Evolutionary conservation across 2,113 vertebrate genomes (phyloP), one percentile per base, ranked within the genome.

Genomic region (Microcebus griseorufus): DNA sequence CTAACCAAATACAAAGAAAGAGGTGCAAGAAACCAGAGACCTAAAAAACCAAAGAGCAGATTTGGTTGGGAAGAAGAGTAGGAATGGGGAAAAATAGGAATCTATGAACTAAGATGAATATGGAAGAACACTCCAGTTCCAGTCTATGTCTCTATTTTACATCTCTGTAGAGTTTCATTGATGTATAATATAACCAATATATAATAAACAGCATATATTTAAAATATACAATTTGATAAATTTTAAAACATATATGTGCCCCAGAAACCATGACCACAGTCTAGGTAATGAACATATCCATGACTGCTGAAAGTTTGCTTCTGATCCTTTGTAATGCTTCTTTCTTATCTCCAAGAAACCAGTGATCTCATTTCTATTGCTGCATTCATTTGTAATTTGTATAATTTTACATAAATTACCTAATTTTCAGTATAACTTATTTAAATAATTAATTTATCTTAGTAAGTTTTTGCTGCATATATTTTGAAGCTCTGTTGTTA

Each of bases 371-470:
- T 51, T 95, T 79, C 6, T 93, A 25, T 69, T 81, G 42, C n/a
- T 90, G 1, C 45, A 64, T 78, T 69, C 76, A 2, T 88, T 69
- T 58, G 62, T 9, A 83, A 64, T 79, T 76, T 58, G 34, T 60
- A 69, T 16, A 88, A 79, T 79, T 81, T 91, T 88, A 91, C 20
- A 76, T 58, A 79, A 92, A 78, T 48, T 58, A 1, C 84, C 73
- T 39, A 34, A 92, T 73, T 76, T 32, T 83, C 37, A 92, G 37
- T 27, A 20, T 83, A 83, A 87, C 18, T 78, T 69, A 78, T 53
- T 53, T 83, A 94, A 92, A 82, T 70, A 92, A 88, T 64, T 69
- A 75, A 65, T 62, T 93, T 79, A 89, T 58, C 53, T 17, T n/a
- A 70, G 32, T 95, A 88, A 79, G 45, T 39, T 83, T 88, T 55